Evolutionary conservation across 2,888 invertebrate species (phyloP), one percentile per base, ranked within the genome.

Genomic region (Leuctra nigra): DNA sequence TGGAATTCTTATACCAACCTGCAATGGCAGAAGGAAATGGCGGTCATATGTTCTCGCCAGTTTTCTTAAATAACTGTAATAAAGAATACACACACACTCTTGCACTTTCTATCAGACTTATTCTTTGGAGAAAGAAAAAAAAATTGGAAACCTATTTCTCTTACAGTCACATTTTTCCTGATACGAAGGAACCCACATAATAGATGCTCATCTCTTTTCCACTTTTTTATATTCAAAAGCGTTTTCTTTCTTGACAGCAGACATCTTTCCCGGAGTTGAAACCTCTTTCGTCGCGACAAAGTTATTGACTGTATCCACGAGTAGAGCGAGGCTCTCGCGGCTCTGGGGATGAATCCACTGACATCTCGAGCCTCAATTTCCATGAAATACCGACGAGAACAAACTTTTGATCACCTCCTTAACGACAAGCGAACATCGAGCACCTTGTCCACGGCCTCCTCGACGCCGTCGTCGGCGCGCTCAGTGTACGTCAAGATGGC

Each of bases 241-340:
- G 25, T 47, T 47, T 47, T 47, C 47, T 16, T 23, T 55, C 18
- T 22, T 53, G 56, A 56, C 56, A 56, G 56, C 53, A 39, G 56
- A 53, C 56, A 56, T 56, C 52, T 56, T 53, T 56, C 53, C 35
- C 33, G 24, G 16, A 55, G 14, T 18, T 29, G 23, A 54, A 54
- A 54, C 25, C 23, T 46, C 23, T 25, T 29, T 25, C 25, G 47
- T 47, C 47, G 55, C 33, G 41, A 44, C 44, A 41, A 57, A 54
- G 57, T 57, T 54, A 54, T 54, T 54, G 57, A 57, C 57, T 54
- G 46, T 24, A 24, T 47, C 47, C 23, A 47, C 47, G 25, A n/a
- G n/a, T 14, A 16, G n/a, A 47, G 24, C 47, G 16, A 25, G 25
- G 25, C 11, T 3, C 14, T 13, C 47, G 24, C 47, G n/a, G n/a